Evolutionary conservation across 2,113 vertebrate species (phyloP).

Genomic region (Myrmophylax atrothorax): DNA sequence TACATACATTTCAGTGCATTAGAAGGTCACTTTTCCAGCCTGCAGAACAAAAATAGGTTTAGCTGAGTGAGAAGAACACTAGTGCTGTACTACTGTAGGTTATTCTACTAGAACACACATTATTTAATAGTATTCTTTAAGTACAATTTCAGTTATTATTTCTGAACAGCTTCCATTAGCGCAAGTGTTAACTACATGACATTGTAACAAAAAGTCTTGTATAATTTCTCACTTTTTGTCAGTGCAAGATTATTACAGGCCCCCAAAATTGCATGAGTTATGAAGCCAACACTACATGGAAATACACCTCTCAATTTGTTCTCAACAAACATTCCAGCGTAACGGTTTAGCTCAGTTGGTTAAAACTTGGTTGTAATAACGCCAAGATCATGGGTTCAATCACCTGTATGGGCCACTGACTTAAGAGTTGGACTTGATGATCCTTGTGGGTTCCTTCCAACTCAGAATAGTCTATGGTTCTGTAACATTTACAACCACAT

Average conservation of each 20-base stretch:
- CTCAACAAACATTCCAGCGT: not conserved
- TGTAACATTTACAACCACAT: not conserved
- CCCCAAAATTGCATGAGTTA: not conserved
- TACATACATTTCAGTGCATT: not conserved
- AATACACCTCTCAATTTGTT: not conserved
- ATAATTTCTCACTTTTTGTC: not conserved
- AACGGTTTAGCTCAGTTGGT: not conserved
- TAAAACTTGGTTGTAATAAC: too few species aligned
- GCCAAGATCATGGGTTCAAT: too few species aligned
- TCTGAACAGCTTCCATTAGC: not conserved
- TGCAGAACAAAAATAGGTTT: not conserved
- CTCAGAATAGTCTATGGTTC: too few species aligned
- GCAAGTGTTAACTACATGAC: not conserved
- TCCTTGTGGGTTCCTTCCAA: too few species aligned
- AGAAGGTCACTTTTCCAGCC: not conserved
- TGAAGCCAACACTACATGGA: not conserved
- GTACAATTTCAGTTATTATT: not conserved
- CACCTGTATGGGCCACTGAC: too few species aligned
- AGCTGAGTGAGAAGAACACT: not conserved
- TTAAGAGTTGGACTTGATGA: too few species aligned
- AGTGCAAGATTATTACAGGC: not conserved
- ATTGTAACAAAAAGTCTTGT: not conserved
- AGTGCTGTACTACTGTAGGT: not conserved
- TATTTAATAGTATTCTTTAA: not conserved
- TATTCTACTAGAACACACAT: not conserved